These are phyloP conservation scores for Palloptera scutellata DNA, from an alignment of 2,888 invertebrate genomes.

Conservation along the genomic window DNA sequence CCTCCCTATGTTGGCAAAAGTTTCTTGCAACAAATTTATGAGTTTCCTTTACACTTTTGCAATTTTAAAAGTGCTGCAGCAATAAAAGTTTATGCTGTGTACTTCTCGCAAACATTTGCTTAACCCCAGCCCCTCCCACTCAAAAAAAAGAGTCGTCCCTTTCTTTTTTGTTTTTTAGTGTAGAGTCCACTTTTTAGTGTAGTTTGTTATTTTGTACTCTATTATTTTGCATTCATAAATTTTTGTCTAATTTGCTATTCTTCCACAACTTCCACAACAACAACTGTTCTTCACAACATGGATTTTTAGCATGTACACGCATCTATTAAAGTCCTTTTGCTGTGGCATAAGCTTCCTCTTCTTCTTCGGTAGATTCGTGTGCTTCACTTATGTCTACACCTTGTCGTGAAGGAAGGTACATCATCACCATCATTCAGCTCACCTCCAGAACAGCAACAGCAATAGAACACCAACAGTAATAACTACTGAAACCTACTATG, in stretches of 20 bases:
- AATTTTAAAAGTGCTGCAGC: background rate
- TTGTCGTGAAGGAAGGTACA: background rate
- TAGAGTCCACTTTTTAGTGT: background rate
- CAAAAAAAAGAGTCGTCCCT: background rate
- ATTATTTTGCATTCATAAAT: constrained; percentile 16
- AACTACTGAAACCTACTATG: background rate
- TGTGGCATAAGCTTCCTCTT: background rate
- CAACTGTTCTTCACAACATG: background rate
- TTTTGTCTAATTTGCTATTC: constrained; percentile 10
- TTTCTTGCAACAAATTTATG: constrained; percentile 22
- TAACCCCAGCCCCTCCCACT: too few relatives aligned
- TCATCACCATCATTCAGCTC: background rate
- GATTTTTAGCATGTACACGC: constrained; percentile 17
- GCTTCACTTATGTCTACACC: constrained; percentile 5
- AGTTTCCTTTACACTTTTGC: constrained; percentile 2
- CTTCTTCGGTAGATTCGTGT: constrained; percentile 5
- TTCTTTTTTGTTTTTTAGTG: background rate
- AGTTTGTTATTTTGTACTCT: background rate
- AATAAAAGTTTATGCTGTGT: too few relatives aligned
- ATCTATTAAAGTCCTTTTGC: constrained; percentile 4
- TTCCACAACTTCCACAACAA: background rate
- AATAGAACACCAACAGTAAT: background rate
- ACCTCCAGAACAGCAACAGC: constrained; percentile 3
- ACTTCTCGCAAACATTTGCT: too few relatives aligned
- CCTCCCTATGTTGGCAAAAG: constrained; percentile 7